Evolutionary conservation across 2,113 vertebrate species (phyloP).

Genomic region (Spizaetus ornatus): DNA sequence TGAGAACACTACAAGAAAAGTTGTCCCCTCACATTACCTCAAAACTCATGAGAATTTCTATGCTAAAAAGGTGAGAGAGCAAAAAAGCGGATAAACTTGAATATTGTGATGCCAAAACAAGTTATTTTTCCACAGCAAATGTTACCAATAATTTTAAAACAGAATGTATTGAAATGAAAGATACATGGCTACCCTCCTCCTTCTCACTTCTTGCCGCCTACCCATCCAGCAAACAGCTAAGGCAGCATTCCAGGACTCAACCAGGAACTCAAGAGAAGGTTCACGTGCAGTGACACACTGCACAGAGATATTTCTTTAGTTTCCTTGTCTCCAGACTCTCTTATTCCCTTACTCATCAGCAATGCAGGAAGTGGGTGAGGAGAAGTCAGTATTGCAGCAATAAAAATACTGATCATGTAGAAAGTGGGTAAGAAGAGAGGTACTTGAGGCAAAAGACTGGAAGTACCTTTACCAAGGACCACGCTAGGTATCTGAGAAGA

Average conservation of each 20-base stretch:
- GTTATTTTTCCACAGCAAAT: not conserved
- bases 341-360: not conserved
- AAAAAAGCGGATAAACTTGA: not conserved
- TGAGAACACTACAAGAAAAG: not conserved
- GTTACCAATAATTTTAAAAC: not conserved
- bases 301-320: not conserved
- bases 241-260: not conserved
- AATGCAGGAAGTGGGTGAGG: not conserved
- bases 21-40: not conserved
- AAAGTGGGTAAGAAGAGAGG: not conserved
- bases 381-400: not conserved
- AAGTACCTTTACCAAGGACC: not conserved
- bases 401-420: not conserved
- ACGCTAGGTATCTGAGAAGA: rapidly evolving
- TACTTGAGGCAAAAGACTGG: not conserved
- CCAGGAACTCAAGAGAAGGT: not conserved
- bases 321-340: not conserved
- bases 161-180: not conserved
- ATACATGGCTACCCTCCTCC: rapidly evolving
- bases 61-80: not conserved
- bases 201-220: not conserved
- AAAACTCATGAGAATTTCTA: not conserved
- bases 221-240: not conserved
- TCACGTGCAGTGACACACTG: not conserved
- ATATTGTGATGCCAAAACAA: not conserved